Evolutionary conservation across 2,888 invertebrate species (phyloP).

Genomic region (Eupithecia tripunctaria): DNA sequence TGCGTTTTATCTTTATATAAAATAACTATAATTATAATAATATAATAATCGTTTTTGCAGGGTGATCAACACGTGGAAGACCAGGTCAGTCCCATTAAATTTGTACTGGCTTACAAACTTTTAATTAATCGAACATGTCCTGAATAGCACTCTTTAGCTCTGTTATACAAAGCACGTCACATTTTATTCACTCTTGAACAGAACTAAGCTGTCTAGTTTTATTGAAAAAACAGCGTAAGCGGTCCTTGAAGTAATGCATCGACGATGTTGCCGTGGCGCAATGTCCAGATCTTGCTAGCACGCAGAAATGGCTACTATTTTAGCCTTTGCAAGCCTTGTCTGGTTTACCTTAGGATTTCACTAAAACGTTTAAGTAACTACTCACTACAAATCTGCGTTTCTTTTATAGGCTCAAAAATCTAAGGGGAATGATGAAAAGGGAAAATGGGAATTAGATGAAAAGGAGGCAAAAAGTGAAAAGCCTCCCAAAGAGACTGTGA

Average conservation of each 20-base stretch:
- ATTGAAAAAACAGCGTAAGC: too few species aligned
- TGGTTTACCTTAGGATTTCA: neutral
- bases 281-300: too few species aligned
- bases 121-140: neutral
- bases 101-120: neutral
- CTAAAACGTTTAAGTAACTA: neutral
- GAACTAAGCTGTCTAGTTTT: too few species aligned
- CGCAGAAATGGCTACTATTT: too few species aligned
- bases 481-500: neutral
- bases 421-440: conserved; percentile 1
- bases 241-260: too few species aligned
- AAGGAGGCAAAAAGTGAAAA: neutral
- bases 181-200: too few species aligned
- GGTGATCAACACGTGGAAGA: conserved; percentile 4
- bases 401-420: neutral
- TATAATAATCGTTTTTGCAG: neutral
- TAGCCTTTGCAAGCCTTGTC: too few species aligned
- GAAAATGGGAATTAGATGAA: neutral
- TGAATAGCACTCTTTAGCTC: too few species aligned
- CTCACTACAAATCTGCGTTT: too few species aligned
- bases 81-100: neutral
- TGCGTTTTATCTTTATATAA: too few species aligned
- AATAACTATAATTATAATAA: neutral
- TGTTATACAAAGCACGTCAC: too few species aligned
- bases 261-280: too few species aligned